phyloP scores from a whole-genome alignment of 2,797 vertebrate species.

The Amblyraja radiata region DNA sequence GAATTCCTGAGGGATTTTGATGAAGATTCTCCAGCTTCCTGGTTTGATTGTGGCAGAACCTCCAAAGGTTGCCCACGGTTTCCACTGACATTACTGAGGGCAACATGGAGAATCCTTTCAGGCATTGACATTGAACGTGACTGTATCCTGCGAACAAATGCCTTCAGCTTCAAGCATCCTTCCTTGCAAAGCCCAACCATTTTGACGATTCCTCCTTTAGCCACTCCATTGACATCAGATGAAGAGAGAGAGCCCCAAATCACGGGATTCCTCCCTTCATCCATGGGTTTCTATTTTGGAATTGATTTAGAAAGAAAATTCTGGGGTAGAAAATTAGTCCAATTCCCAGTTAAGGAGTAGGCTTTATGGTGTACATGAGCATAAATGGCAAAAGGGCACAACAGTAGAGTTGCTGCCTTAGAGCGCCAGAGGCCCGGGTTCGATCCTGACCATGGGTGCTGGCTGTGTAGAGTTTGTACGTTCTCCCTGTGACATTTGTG shows the following conservation, averaged over 20 bases:
- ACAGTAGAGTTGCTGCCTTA: no score
- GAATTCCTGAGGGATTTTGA: not conserved
- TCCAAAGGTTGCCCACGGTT: not conserved
- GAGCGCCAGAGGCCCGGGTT: no score
- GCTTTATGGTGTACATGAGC: no score
- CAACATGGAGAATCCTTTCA: not conserved
- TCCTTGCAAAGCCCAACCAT: not conserved
- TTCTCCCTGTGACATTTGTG: no score
- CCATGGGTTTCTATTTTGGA: not conserved
- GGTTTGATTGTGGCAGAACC: not conserved
- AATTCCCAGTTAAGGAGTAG: no score
- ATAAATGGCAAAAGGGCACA: no score
- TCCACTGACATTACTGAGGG: not conserved
- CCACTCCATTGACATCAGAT: not conserved
- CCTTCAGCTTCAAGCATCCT: not conserved
- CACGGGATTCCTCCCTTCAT: not conserved
- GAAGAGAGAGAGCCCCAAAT: not conserved
- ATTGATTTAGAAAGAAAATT: not conserved
- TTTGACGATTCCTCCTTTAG: not conserved
- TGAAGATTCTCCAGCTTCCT: not conserved
- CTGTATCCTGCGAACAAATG: not conserved
- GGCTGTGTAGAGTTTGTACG: no score
- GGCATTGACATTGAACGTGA: not conserved
- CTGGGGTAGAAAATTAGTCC: not conserved
- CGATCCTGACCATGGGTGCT: no score